Percentiles rank a stretch among this genome's conserved stretches.
Evolutionary conservation across 2,797 vertebrate species (phyloP).

Genomic region (Kryptopterus vitreolus): DNA sequence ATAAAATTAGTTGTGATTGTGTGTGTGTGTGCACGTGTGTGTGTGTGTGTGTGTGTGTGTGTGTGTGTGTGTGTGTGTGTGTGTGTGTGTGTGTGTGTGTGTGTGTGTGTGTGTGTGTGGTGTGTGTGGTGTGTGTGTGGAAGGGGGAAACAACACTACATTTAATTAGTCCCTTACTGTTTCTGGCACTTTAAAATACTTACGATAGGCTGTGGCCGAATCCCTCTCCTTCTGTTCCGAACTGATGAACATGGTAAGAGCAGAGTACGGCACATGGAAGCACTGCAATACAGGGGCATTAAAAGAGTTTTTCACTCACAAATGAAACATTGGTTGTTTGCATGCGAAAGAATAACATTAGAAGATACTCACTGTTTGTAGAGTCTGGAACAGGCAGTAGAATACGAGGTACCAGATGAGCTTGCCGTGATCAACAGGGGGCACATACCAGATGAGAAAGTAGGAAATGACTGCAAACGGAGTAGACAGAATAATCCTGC

Average conservation of each 20-base stretch:
- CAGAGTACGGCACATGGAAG: constrained; percentile 95
- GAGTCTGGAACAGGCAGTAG: constrained; percentile 93
- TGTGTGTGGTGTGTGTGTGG: no score
- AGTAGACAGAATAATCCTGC: constrained; percentile 89
- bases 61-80: no score
- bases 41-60: no score
- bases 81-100: no score
- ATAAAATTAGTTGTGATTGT: no score
- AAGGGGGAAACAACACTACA: neutral
- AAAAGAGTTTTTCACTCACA: neutral
- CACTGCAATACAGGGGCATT: constrained; percentile 75
- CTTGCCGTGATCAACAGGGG: constrained; percentile 78
- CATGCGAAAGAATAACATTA: neutral
- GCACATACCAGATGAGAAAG: constrained; percentile 93
- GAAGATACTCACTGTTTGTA: constrained; percentile 85
- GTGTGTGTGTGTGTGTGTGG: no score
- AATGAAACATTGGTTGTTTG: neutral
- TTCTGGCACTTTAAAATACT: constrained; percentile 56
- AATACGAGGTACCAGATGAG: constrained; percentile 89
- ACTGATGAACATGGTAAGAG: constrained; percentile 98
- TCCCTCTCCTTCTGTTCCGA: constrained; percentile 91
- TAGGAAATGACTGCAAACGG: constrained; percentile 87
- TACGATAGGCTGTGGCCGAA: constrained; percentile 94
- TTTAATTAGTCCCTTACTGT: neutral
- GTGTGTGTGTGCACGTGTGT: no score